Percentiles rank a stretch among this genome's conserved stretches.
Evolutionary conservation across 2,888 invertebrate species (phyloP).

Genomic region (Drosophila prolongata): DNA sequence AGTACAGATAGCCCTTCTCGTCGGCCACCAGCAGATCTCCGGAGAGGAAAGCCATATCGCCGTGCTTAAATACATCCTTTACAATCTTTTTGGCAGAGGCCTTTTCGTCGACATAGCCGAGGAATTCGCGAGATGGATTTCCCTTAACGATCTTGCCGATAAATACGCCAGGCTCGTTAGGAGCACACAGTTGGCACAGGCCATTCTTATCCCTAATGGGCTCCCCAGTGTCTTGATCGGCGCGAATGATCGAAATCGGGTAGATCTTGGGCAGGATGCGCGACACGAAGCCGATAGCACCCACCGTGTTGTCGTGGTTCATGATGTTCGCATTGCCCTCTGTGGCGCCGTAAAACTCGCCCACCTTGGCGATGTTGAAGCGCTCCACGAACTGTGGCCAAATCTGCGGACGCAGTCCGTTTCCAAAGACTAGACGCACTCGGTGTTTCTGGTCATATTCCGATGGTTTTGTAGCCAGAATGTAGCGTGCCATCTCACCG

Average conservation of each 20-base stretch:
- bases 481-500: slow-evolving; percentile 95
- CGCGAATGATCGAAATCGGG: slow-evolving; percentile 96
- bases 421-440: slow-evolving; percentile 93
- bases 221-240: slow-evolving; percentile 94
- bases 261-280: slow-evolving; percentile 94
- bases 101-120: slow-evolving; percentile 96
- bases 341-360: slow-evolving; percentile 98
- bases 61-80: slow-evolving; percentile 92
- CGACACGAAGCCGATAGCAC: slow-evolving; percentile 97
- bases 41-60: slow-evolving; percentile 96
- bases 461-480: slow-evolving; percentile 90
- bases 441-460: slow-evolving; percentile 89
- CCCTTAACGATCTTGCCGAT: slow-evolving; percentile 96
- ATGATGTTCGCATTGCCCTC: slow-evolving; percentile 99
- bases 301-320: slow-evolving; percentile 95
- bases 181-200: slow-evolving; percentile 89
- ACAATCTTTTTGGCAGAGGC: slow-evolving; percentile 97
- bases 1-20: slow-evolving; percentile 96
- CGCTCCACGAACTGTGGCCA: slow-evolving; percentile 95
- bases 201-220: slow-evolving; percentile 93
- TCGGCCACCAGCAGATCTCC: slow-evolving; percentile 97
- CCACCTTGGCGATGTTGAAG: slow-evolving; percentile 92
- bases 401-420: slow-evolving; percentile 95
- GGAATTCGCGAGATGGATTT: slow-evolving; percentile 95
- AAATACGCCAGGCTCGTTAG: slow-evolving; percentile 96